These are phyloP conservation scores for Ischnus inquisitorius DNA, from an alignment of 2,888 invertebrate species.

Conservation along the genomic window DNA sequence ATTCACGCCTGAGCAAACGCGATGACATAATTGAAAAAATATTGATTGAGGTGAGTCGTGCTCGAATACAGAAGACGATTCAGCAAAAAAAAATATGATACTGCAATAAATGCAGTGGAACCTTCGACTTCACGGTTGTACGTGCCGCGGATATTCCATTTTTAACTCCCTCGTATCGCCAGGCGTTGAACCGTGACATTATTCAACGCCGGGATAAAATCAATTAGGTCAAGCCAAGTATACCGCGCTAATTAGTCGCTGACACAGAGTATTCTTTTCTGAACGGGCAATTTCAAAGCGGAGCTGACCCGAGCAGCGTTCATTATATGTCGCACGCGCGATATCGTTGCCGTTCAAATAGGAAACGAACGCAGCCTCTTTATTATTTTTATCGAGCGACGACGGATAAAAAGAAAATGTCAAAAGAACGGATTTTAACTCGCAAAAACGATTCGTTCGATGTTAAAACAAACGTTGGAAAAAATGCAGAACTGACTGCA, in stretches of 20 bases:
- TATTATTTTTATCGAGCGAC: constrained; percentile 4
- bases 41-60: too few relatives aligned
- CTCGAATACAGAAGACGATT: too few relatives aligned
- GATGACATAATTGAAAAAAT: too few relatives aligned
- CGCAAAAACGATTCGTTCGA: neutral
- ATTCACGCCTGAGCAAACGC: too few relatives aligned
- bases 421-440: neutral
- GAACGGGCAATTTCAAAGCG: constrained; percentile 43
- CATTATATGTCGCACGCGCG: neutral
- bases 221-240: constrained; percentile 61
- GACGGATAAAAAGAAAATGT: neutral
- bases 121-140: constrained; percentile 1
- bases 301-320: constrained; percentile 28
- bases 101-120: too few relatives aligned
- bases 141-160: constrained; percentile 6
- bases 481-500: too few relatives aligned
- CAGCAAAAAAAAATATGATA: too few relatives aligned
- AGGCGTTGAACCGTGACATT: constrained; percentile 46
- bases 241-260: constrained; percentile 60
- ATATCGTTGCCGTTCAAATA: neutral
- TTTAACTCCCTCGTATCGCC: constrained; percentile 28
- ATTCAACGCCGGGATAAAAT: constrained; percentile 62
- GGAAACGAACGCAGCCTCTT: neutral
- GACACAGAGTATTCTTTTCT: constrained; percentile 58
- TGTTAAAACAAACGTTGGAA: too few relatives aligned